Conservation (phyloP, 2,888 invertebrate genomes). For the Drosophila emarginata region DNA sequence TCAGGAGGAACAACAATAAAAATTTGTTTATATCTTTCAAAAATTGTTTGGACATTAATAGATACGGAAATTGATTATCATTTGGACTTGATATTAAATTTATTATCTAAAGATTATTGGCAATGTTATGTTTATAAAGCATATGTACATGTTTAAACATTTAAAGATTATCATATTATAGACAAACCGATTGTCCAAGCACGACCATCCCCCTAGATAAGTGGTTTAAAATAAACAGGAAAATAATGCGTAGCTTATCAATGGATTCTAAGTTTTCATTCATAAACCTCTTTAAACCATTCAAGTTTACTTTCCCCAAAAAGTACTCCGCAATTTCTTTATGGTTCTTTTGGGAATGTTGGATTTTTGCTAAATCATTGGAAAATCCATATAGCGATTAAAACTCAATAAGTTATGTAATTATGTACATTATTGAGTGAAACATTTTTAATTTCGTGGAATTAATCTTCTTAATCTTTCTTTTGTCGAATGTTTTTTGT, state of each 20-base stretch:
- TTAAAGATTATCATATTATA: background rate
- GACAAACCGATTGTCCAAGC: background rate
- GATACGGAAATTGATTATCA: no score
- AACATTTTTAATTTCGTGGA: no score
- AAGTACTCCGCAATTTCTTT: no score
- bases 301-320: constrained; percentile 6
- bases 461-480: no score
- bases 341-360: no score
- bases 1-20: background rate
- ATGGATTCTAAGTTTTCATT: constrained; percentile 33
- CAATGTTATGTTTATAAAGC: background rate
- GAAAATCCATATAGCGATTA: no score
- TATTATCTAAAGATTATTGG: background rate
- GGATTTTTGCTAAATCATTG: no score
- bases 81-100: background rate
- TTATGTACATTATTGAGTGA: no score
- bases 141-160: background rate
- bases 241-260: constrained; percentile 32
- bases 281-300: constrained; percentile 29
- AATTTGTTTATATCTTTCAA: no score
- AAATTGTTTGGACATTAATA: no score
- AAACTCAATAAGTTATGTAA: no score
- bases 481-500: background rate
- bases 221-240: constrained; percentile 3
- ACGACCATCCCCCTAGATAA: background rate